Percentiles rank a stretch among this genome's conserved stretches.
phyloP scores from a whole-genome alignment of 2,113 vertebrate genomes.

The Anolis sagrei region DNA sequence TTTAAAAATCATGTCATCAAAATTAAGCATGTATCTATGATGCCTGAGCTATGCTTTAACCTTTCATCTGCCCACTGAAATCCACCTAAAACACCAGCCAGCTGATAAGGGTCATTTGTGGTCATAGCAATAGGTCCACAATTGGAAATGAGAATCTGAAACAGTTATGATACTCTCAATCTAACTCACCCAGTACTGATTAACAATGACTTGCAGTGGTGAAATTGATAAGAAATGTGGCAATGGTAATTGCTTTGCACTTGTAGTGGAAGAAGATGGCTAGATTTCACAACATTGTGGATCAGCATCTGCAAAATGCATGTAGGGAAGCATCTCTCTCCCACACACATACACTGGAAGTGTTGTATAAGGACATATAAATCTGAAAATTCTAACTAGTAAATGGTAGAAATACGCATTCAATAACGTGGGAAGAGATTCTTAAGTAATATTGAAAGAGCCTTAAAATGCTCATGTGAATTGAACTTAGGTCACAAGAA shows the following conservation, averaged over 20 bases:
- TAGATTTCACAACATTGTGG: not conserved
- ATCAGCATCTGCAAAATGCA: not conserved
- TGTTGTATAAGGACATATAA: not conserved
- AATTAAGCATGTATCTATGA: too few relatives aligned
- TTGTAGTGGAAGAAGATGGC: not conserved
- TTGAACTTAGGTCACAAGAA: not conserved
- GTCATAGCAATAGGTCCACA: not conserved
- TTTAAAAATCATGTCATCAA: too few relatives aligned
- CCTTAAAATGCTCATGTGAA: not conserved
- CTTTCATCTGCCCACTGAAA: too few relatives aligned
- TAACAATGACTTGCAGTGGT: not conserved
- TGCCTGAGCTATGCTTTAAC: too few relatives aligned
- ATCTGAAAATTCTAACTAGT: not conserved
- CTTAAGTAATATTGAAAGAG: slow-evolving; percentile 3
- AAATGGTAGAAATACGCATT: not conserved
- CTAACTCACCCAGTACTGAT: too few relatives aligned
- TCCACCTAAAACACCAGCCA: too few relatives aligned
- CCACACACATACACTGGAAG: not conserved
- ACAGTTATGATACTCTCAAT: too few relatives aligned
- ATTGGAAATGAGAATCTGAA: not conserved
- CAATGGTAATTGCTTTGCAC: not conserved
- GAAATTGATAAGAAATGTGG: not conserved
- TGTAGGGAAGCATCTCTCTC: not conserved
- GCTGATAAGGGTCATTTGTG: too few relatives aligned
- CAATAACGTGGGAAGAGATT: not conserved